Percentiles rank a stretch among this genome's conserved stretches.
These are phyloP conservation scores for Triplophysa dalaica DNA, from an alignment of 2,113 vertebrate species.

Conservation along the genomic window DNA sequence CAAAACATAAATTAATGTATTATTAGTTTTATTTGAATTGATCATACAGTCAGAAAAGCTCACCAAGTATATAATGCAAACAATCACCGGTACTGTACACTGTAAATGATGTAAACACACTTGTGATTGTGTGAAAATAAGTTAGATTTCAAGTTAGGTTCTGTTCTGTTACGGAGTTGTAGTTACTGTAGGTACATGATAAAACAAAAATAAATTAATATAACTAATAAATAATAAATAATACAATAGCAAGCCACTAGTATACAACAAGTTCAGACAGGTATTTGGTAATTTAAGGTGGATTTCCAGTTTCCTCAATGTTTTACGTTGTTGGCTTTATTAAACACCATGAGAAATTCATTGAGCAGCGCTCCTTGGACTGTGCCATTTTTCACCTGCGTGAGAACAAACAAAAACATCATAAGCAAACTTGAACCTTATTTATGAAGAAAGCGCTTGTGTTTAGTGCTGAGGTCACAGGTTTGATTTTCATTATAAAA, in stretches of 20 bases:
- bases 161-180: background rate
- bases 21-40: background rate
- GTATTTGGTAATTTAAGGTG: background rate
- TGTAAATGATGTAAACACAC: constrained; percentile 12
- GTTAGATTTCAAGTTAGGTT: constrained; percentile 22
- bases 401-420: constrained; percentile 3
- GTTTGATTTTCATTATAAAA: no score
- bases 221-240: constrained; percentile 36
- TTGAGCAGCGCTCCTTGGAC: constrained; percentile 38
- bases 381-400: constrained; percentile 33
- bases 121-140: constrained; percentile 34
- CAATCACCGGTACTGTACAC: background rate
- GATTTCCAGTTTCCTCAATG: background rate
- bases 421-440: background rate
- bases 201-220: constrained; percentile 41
- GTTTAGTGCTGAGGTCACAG: background rate
- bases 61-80: constrained; percentile 9
- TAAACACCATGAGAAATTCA: constrained; percentile 36
- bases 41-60: constrained; percentile 1
- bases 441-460: no score
- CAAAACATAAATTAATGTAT: background rate
- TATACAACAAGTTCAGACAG: background rate
- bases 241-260: constrained; percentile 13
- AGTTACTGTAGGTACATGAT: background rate
- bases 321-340: background rate